Percentiles rank a stretch among this genome's conserved stretches.
These are phyloP conservation scores for Elmis aenea DNA, from an alignment of 2,888 invertebrate species.

Conservation along the genomic window DNA sequence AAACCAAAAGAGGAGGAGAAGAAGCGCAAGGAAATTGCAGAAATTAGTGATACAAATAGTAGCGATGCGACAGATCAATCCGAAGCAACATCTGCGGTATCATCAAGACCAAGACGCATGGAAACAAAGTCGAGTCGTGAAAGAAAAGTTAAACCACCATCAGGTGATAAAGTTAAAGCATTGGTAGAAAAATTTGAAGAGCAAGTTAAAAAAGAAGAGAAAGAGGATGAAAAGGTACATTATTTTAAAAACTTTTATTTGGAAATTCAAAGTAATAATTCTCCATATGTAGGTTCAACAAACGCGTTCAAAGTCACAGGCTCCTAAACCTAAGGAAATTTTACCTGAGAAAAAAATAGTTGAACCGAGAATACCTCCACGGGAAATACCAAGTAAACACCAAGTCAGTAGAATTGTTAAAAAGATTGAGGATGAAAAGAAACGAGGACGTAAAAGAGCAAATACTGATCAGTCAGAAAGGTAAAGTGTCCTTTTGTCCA, in stretches of 20 bases:
- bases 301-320: conserved; percentile 41
- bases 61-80: conserved; percentile 33
- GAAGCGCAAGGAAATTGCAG: conserved; percentile 19
- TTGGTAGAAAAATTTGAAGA: conserved; percentile 40
- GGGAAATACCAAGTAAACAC: conserved; percentile 18
- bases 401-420: conserved; percentile 31
- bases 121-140: conserved; percentile 33
- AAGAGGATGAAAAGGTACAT: conserved; percentile 33
- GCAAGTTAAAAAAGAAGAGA: conserved; percentile 36
- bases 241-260: neutral
- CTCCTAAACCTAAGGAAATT: conserved; percentile 22
- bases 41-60: conserved; percentile 25
- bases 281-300: conserved; percentile 39
- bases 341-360: conserved; percentile 21
- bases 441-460: conserved; percentile 39
- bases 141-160: conserved; percentile 38
- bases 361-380: conserved; percentile 23
- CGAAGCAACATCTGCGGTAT: conserved; percentile 28
- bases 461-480: conserved; percentile 45
- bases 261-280: conserved; percentile 1
- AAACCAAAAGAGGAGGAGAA: conserved; percentile 26
- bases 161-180: conserved; percentile 40
- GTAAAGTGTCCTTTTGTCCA: too few relatives aligned
- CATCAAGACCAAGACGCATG: conserved; percentile 33
- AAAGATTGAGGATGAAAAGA: conserved; percentile 38